Base-by-base conservation (phyloP, 2,113 vertebrate genomes). In the Trachemys scripta region DNA sequence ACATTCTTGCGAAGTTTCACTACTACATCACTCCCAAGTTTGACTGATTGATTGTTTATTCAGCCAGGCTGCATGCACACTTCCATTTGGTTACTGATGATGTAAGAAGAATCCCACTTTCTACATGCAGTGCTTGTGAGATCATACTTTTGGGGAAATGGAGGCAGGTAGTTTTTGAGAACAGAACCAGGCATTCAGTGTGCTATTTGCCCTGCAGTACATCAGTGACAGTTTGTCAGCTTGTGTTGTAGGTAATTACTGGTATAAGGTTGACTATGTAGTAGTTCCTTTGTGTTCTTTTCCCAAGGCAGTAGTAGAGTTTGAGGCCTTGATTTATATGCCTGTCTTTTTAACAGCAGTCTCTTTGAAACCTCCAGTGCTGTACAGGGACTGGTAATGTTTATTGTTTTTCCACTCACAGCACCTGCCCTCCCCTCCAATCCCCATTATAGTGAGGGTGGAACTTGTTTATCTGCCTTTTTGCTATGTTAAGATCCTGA, bases 401-500 rank as follows among this genome's bases (percentile, higher is more conserved):
- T 69, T 20, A 72, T 22, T 38, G 20, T 72, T 72, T n/a, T 72
- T 38, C n/a, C 65, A 38, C 8, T 72, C n/a, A 62, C 57, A 62
- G 25, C 6, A 91, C 1, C 0, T 54, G 20, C 20, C 20, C 20
- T 3, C 20, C 0, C 82, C 82, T 20, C 8, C 20, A 50, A 51
- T 80, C 4, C 47, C 5, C 12, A n/a, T n/a, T 0, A 80, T 3
- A 85, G 10, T 1, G 10, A 80, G 17, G 17, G 27, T 50, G 29
- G 31, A 51, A 51, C 31, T 22, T 10, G 20, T 42, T 24, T 22
- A 45, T 45, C 24, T 24, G 29, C 65, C 53, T 53, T 31, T 93
- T 1, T 4, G 8, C 0, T 2, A 29, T 2, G 25, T 25, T 51
- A 50, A 1, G 7, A 4, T 7, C 53, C 13, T 22, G 13, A 38